Percentiles rank a stretch among this genome's conserved stretches.
phyloP scores from a whole-genome alignment of 1,140 invertebrate genomes.

The Hestina assimilis region DNA sequence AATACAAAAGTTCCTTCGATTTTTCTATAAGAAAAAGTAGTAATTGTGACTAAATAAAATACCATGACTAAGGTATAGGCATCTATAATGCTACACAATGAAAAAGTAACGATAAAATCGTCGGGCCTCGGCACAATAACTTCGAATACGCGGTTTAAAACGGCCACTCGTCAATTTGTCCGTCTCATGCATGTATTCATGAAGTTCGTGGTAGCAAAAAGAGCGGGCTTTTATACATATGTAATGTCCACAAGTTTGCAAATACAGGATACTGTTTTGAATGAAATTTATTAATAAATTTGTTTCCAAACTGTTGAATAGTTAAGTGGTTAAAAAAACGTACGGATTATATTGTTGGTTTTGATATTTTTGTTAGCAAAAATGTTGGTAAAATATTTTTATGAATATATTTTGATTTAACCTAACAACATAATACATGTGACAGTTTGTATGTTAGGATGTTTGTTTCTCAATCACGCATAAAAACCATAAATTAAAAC shows the following conservation, averaged over 20 bases:
- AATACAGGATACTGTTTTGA: background rate
- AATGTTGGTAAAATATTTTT: too few relatives aligned
- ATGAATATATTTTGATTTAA: too few relatives aligned
- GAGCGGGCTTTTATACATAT: slow-evolving; percentile 12
- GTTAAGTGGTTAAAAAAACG: background rate
- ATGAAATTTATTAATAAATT: background rate
- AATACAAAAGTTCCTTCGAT: too few relatives aligned
- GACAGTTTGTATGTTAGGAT: too few relatives aligned
- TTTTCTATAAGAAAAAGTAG: slow-evolving; percentile 3
- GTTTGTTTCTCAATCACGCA: too few relatives aligned
- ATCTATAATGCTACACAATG: slow-evolving; percentile 10
- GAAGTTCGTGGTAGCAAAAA: slow-evolving; percentile 11
- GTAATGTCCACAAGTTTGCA: slow-evolving; percentile 2
- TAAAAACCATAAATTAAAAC: too few relatives aligned
- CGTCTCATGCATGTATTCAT: slow-evolving; percentile 33
- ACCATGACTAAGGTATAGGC: slow-evolving; percentile 2
- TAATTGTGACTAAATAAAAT: too few relatives aligned
- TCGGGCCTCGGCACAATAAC: slow-evolving; percentile 17
- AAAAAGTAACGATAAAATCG: slow-evolving; percentile 22
- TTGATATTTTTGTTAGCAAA: background rate
- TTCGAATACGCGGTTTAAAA: slow-evolving; percentile 21
- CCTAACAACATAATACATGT: too few relatives aligned
- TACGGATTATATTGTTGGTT: background rate
- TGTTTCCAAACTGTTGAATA: background rate
- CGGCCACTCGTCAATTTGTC: slow-evolving; percentile 33